phyloP scores from a whole-genome alignment of 2,888 invertebrate genomes.

The Aporophyla lueneburgensis region DNA sequence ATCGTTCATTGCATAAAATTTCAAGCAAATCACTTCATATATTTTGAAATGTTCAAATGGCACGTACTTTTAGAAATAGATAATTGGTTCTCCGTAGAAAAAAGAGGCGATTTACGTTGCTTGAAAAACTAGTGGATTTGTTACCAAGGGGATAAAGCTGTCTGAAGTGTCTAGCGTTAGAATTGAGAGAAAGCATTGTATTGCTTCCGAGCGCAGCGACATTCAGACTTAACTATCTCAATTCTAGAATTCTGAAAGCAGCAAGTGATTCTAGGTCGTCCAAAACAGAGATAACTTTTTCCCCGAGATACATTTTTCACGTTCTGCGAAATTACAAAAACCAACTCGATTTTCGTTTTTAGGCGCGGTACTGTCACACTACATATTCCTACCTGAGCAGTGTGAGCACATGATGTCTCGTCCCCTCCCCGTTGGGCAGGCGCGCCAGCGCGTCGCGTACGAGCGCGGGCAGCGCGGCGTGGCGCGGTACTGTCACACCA shows the following conservation, averaged over 20 bases:
- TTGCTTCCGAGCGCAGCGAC: not conserved
- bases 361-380: slow-evolving; percentile 89
- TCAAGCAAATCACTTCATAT: not conserved
- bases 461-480: slow-evolving; percentile 96
- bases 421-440: no score
- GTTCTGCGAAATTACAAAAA: not conserved
- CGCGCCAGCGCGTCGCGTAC: slow-evolving; percentile 98
- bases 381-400: no score
- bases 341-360: not conserved
- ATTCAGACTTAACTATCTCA: not conserved
- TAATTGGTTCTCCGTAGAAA: not conserved
- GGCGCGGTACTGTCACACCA: slow-evolving; percentile 87
- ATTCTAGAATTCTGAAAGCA: not conserved
- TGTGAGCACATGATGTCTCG: no score
- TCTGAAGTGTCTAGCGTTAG: not conserved
- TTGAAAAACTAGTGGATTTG: not conserved
- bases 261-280: not conserved
- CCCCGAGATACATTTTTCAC: not conserved
- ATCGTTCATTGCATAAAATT: not conserved
- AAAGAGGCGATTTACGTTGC: not conserved
- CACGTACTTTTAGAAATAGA: not conserved
- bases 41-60: not conserved
- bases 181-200: not conserved
- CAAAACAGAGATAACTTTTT: not conserved
- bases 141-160: not conserved